Base-by-base conservation (phyloP, 2,113 vertebrate genomes). In the Protobothrops mucrosquamatus region DNA sequence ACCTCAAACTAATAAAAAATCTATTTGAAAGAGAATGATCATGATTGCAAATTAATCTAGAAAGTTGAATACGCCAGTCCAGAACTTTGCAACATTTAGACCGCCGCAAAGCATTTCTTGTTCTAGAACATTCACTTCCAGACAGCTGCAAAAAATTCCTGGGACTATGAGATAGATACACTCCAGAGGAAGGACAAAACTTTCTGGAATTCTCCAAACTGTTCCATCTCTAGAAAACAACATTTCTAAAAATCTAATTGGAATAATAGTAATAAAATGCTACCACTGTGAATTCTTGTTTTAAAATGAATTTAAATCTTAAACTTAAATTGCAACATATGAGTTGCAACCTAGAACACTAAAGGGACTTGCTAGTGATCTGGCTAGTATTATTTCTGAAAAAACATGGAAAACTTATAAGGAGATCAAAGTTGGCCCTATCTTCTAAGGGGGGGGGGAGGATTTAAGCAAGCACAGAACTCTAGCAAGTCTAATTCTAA, bases 11-110 rank as follows among this genome's bases (percentile, higher is more conserved):
- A 94, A 92, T 91, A 92, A 96, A 97, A 95, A 94, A 93, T 94
- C 95, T 95, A 85, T 96, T 94, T 94, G 91, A 96, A 96, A 95
- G 90, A 90, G 56, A 94, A 94, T 95, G 95, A 95, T 94, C 92
- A 92, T 92, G 95, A 91, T 91, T 95, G 92, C 94, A 94, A 96
- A 96, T 95, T 92, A 94, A 91, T 91, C 95, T 51, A 89, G 46
- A 88, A 92, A 39, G 89, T 94, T 95, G 95, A 95, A 96, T 95
- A 96, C 93, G 92, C 92, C 94, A 95, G 85, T 95, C 95, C 91
- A 94, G 34, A 43, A 81, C 34, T 39, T 15, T 43, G 10, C 69
- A 39, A 81, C 34, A 81, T 81, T 43, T 22, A 43, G 18, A 43
- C 6, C 3, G 0, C 22, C 18, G 8, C 74, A 81, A 81, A 81